Percentiles rank a stretch among this genome's conserved stretches.
Conservation (phyloP, 1,140 invertebrate species). For the Drosophila mojavensis region DNA sequence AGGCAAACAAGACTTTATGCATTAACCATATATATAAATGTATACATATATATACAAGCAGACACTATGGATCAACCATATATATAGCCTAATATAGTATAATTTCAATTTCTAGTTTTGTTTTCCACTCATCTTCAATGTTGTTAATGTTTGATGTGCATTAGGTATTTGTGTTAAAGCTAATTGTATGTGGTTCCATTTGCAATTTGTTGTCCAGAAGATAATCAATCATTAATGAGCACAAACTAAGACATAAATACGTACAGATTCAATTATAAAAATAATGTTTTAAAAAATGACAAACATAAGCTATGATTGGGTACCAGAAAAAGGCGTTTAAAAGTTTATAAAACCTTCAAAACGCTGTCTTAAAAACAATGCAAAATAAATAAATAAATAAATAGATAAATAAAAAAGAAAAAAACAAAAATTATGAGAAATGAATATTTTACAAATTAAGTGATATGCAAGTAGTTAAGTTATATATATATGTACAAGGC, state of each 20-base stretch:
- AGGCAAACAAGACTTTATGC: slow-evolving; percentile 45
- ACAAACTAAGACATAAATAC: slow-evolving; percentile 31
- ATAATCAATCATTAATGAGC: slow-evolving; percentile 25
- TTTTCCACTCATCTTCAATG: slow-evolving; percentile 16
- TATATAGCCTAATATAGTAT: slow-evolving; percentile 5
- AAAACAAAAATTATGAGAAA: background rate
- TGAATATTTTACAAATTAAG: slow-evolving; percentile 43
- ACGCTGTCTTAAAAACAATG: slow-evolving; percentile 8
- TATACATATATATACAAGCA: background rate
- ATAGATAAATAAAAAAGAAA: background rate
- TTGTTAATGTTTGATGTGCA: slow-evolving; percentile 21
- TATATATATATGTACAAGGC: slow-evolving; percentile 29
- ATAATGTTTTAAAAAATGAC: slow-evolving; percentile 14
- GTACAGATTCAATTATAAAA: slow-evolving; percentile 19
- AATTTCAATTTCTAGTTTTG: slow-evolving; percentile 1
- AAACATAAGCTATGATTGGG: slow-evolving; percentile 14
- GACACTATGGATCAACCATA: slow-evolving; percentile 2
- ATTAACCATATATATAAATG: slow-evolving; percentile 17
- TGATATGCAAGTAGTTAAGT: slow-evolving; percentile 49
- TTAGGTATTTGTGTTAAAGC: slow-evolving; percentile 18
- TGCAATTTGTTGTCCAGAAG: slow-evolving; percentile 25
- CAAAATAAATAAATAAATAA: too few species aligned
- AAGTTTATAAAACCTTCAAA: slow-evolving; percentile 43
- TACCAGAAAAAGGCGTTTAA: slow-evolving; percentile 33
- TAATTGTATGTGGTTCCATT: slow-evolving; percentile 18